phyloP scores from a whole-genome alignment of 2,888 invertebrate genomes.

The Orgyia antiqua region DNA sequence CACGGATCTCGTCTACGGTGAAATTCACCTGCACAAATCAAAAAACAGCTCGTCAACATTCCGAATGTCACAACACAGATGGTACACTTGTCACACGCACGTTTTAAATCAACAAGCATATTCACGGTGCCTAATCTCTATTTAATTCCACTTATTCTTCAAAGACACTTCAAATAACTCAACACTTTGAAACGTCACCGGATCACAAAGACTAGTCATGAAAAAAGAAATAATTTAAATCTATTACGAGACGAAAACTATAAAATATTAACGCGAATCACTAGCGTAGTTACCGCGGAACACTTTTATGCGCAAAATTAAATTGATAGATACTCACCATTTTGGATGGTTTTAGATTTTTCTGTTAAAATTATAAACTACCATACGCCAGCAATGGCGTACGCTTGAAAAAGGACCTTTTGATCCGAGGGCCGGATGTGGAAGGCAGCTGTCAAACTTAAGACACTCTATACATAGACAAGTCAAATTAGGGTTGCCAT shows the following conservation, averaged over 20 bases:
- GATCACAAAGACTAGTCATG: conserved; percentile 55
- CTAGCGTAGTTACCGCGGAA: conserved; percentile 37
- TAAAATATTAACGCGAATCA: conserved; percentile 51
- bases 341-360: conserved; percentile 90
- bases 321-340: conserved; percentile 81
- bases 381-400: conserved; percentile 94
- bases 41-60: conserved; percentile 51
- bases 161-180: conserved; percentile 30
- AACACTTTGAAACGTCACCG: conserved; percentile 68
- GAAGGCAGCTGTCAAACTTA: conserved; percentile 40
- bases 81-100: conserved; percentile 49
- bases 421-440: conserved; percentile 56
- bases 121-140: conserved; percentile 3
- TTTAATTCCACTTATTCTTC: no score
- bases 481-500: conserved; percentile 33
- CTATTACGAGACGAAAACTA: conserved; percentile 29
- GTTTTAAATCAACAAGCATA: conserved; percentile 35
- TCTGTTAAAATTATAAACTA: conserved; percentile 82
- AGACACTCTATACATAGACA: no score
- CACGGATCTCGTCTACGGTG: conserved; percentile 99
- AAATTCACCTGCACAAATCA: conserved; percentile 95
- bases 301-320: conserved; percentile 48
- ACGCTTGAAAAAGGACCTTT: conserved; percentile 86
- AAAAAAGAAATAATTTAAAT: conserved; percentile 33
- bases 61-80: conserved; percentile 51